Conservation (phyloP, 2,797 vertebrate species). For the Malacoraja senta region DNA sequence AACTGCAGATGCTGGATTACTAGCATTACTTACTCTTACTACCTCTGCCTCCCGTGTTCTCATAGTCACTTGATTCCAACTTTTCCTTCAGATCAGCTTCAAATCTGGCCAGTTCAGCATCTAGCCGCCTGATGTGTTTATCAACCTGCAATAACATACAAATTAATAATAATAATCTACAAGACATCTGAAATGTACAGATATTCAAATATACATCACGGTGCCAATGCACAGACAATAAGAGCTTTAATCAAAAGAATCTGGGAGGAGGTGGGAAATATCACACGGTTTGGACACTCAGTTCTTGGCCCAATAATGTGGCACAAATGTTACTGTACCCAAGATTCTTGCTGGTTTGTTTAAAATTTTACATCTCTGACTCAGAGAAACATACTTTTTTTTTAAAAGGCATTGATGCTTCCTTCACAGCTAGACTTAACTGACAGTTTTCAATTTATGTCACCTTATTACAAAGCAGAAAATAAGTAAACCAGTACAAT, state of each 20-base stretch:
- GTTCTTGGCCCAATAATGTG: not conserved
- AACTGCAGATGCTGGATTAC: not conserved
- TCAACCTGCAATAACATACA: conserved; percentile 68
- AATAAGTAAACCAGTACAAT: not conserved
- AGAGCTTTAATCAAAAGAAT: not conserved
- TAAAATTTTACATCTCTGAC: not conserved
- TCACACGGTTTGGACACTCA: not conserved
- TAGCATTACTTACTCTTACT: conserved; percentile 73
- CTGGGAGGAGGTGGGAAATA: not conserved
- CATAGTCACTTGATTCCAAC: conserved; percentile 80
- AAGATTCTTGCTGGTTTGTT: not conserved
- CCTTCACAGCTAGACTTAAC: not conserved
- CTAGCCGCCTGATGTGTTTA: conserved; percentile 90
- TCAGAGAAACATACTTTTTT: not conserved
- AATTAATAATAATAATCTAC: not conserved
- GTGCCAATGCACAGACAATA: not conserved
- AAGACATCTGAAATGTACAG: not conserved
- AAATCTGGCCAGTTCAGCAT: conserved; percentile 87
- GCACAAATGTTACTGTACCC: not conserved
- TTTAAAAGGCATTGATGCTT: not conserved
- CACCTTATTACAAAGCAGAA: not conserved
- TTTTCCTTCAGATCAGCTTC: conserved; percentile 97
- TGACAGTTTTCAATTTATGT: not conserved
- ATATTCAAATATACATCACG: not conserved
- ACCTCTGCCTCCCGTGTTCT: conserved; percentile 65